Evolutionary conservation across 2,113 vertebrate species (phyloP), one percentile per base, ranked within the genome.

Genomic region (Myotis davidii): DNA sequence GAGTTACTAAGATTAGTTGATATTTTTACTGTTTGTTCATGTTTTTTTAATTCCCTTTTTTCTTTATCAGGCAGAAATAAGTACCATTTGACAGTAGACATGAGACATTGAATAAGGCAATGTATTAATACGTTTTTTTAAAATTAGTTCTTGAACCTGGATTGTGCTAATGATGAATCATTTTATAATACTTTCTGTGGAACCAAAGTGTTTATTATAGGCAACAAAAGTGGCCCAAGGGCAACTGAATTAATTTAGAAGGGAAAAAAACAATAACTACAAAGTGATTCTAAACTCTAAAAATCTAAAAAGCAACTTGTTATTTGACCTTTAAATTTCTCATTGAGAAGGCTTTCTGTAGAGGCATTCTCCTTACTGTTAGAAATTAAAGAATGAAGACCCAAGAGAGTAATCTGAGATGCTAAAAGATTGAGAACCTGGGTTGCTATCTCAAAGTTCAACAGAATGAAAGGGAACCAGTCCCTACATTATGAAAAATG

Each of bases 251-350:
- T 76, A 74, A 61, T 76, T 42, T 85, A 48, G 45, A 79, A 87
- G n/a, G 27, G 20, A 87, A 81, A 85, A 67, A 48, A 77, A 48
- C 39, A 74, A 54, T 72, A 73, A 88, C 27, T 42, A 72, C 11
- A 73, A 72, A 87, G 34, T 87, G 54, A 88, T 65, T 77, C 56
- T 88, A 29, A 88, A 91, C 42, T 91, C 25, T 84, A 39, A 84
- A 91, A 84, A 42, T 91, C 69, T 65, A 65, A 56, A 70, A 32
- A 56, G 45, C 42, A 78, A 86, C 37, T 65, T 34, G 45, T 39
- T 78, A 70, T 93, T 39, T 69, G 32, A 54, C 42, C 29, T 88
- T 59, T 39, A 93, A 64, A 45, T 39, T 81, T 61, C 50, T 72
- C 76, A 61, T 17, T 79, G 65, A 8, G 52, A 56, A 81, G n/a